Evolutionary conservation across 2,797 vertebrate genomes (phyloP).

Genomic region (Rhinatrema bivittatum): DNA sequence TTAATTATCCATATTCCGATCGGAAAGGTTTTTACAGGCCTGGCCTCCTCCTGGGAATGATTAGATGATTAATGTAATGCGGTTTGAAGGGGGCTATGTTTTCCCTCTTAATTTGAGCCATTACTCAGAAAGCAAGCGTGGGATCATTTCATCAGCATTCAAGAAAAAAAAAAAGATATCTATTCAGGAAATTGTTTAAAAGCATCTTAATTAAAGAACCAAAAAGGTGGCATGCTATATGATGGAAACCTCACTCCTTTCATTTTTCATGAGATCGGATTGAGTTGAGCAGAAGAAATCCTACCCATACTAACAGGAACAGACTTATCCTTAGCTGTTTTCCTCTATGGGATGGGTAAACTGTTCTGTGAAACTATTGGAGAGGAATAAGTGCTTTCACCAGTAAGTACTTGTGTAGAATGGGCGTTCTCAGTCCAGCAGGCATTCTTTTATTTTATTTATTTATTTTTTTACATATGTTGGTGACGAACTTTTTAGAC

Average conservation of each 20-base stretch:
- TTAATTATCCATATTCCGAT: constrained; percentile 85
- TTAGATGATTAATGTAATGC: constrained; percentile 88
- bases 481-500: too few relatives aligned
- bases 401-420: too few relatives aligned
- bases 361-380: too few relatives aligned
- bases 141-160: constrained; percentile 69
- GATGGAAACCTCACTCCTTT: background rate
- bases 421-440: too few relatives aligned
- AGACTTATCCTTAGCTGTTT: too few relatives aligned
- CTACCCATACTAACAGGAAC: background rate
- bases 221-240: background rate
- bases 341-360: too few relatives aligned
- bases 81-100: constrained; percentile 85
- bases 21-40: constrained; percentile 63
- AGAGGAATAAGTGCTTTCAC: too few relatives aligned
- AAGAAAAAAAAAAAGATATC: constrained; percentile 41
- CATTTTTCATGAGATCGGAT: background rate
- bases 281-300: background rate
- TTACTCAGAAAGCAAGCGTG: constrained; percentile 86
- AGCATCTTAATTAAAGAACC: constrained; percentile 21
- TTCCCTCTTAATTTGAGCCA: constrained; percentile 88
- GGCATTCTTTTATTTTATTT: too few relatives aligned
- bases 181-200: constrained; percentile 50
- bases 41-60: constrained; percentile 68
- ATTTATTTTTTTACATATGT: too few relatives aligned